These are phyloP conservation scores for Aphis gossypii DNA, from an alignment of 1,140 invertebrate species.

Conservation along the genomic window DNA sequence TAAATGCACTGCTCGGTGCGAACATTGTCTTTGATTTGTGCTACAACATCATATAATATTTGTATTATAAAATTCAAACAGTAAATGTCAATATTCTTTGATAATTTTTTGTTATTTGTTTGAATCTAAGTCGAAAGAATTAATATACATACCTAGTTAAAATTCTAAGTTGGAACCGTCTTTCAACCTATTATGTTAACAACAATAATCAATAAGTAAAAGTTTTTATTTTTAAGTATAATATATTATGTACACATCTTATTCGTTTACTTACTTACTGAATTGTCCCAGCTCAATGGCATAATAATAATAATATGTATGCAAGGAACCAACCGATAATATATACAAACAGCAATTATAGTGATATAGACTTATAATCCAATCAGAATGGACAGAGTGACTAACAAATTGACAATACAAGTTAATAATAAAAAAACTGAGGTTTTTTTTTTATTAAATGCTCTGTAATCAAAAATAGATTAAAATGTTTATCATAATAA, in stretches of 20 bases:
- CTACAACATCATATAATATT: not conserved
- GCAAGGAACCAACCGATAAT: not conserved
- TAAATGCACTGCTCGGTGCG: not conserved
- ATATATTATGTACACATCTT: not conserved
- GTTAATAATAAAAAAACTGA: not conserved
- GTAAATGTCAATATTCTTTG: not conserved
- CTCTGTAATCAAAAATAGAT: not conserved
- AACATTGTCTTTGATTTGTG: not conserved
- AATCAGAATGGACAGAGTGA: not conserved
- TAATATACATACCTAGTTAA: not conserved
- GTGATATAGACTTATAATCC: not conserved
- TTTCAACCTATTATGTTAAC: not conserved
- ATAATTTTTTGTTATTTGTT: not conserved
- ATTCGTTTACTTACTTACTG: not conserved
- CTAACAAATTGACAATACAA: not conserved
- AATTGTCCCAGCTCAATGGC: not conserved
- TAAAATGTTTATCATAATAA: conserved; percentile 5
- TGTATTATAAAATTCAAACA: not conserved
- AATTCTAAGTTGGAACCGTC: not conserved
- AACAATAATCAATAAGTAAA: not conserved
- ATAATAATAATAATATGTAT: not conserved
- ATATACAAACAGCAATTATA: not conserved
- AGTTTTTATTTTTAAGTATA: not conserved
- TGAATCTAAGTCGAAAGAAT: not conserved
- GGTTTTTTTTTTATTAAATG: not conserved